Conservation (phyloP, 2,797 vertebrate species). For the Onychomys torridus region DNA sequence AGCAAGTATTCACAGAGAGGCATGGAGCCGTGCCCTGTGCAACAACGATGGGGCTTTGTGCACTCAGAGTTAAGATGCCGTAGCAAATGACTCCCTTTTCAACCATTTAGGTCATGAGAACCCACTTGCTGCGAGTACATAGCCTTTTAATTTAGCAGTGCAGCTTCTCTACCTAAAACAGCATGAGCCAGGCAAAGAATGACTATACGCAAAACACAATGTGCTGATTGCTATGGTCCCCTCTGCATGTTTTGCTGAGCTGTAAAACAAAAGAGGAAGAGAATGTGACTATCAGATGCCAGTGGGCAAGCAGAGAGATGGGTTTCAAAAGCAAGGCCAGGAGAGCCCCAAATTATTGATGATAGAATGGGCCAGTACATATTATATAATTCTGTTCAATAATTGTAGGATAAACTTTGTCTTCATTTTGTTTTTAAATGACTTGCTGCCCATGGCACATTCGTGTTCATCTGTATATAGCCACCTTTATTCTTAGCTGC, state of each 20-base stretch:
- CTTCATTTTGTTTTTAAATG: constrained; percentile 72
- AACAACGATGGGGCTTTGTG: not conserved
- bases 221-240: constrained; percentile 54
- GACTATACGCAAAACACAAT: constrained; percentile 69
- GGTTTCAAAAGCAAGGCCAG: constrained; percentile 35
- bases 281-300: not conserved
- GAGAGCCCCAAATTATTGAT: constrained; percentile 13
- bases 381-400: constrained; percentile 38
- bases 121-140: constrained; percentile 65
- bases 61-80: constrained; percentile 61
- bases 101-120: constrained; percentile 78
- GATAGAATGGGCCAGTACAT: not conserved
- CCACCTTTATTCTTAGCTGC: constrained; percentile 61
- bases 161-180: constrained; percentile 73
- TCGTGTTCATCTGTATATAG: constrained; percentile 56
- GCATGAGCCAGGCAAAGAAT: constrained; percentile 62
- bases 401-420: constrained; percentile 53
- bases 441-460: constrained; percentile 21
- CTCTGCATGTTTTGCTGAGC: constrained; percentile 51
- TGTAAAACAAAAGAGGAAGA: not conserved
- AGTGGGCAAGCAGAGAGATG: not conserved
- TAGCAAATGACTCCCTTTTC: constrained; percentile 60
- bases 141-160: constrained; percentile 83
- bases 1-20: not conserved
- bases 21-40: not conserved